Evolutionary conservation across 1,140 invertebrate genomes (phyloP), one percentile per base, ranked within the genome.

Genomic region (Portunus trituberculatus): DNA sequence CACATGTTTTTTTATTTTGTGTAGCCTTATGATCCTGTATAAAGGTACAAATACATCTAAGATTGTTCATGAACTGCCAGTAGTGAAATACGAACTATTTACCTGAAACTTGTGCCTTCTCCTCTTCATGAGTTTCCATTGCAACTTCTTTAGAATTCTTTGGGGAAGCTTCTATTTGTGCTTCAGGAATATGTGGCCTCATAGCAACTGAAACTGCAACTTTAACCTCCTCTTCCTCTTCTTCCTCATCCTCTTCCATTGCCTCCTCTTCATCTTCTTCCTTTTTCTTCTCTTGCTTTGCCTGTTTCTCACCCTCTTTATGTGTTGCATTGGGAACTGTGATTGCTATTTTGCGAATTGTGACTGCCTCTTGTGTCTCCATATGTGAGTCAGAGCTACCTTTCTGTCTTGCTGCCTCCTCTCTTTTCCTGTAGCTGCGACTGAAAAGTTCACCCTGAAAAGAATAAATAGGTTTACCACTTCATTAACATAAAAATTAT

Each of bases 381-480:
- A 45, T 59, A 31, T 90, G 86, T n/a, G 48, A 20, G 12, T 76
- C 67, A 76, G 87, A 32, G 88, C 8, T 39, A 20, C 14, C 25
- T 29, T 14, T 95, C 91, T 67, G 52, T 93, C 45, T 96, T 86
- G 14, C 91, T 39, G 52, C 93, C 39, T 95, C 86, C 48, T 96
- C 94, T 76, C 96, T 84, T 82, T 96, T 91, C 31, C 94, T 94
- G 91, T 96, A 96, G 31, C 96, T 94, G 20, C 96, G 92, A n/a
- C 91, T 96, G 86, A 95, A 96, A 46, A 96, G 45, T 39, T 96
- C 93, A 91, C 91, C 82, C 96, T 96, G 95, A 0, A 93, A 89
- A 59, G 39, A 14, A 59, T 59, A 59, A 0, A 12, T 14, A 14
- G 1, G 3, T 4, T 59, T 59, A 20, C 52, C 52, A 59, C 52